Conservation (phyloP, 2,797 vertebrate species). For the Ara ararauna region DNA sequence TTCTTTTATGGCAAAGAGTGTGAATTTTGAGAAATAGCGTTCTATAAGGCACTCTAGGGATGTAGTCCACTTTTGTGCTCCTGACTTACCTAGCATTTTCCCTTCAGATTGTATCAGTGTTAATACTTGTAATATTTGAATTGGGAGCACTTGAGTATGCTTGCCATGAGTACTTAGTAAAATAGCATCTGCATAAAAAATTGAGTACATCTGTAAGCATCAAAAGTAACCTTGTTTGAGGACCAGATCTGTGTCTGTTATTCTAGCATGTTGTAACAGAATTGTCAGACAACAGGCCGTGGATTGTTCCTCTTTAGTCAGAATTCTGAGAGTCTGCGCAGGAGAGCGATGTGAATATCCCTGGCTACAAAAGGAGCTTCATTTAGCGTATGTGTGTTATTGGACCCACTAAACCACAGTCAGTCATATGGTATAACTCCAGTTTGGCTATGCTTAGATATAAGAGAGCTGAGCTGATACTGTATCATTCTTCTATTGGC, state of each 20-base stretch:
- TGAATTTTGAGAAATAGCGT: not conserved
- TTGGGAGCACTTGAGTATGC: not conserved
- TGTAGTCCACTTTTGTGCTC: not conserved
- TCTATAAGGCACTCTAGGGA: not conserved
- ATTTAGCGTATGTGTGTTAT: not conserved
- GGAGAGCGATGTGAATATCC: not conserved
- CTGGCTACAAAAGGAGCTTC: not conserved
- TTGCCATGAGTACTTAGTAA: not conserved
- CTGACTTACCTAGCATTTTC: not conserved
- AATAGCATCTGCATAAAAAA: not conserved
- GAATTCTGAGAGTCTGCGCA: not conserved
- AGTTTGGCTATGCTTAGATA: accelerated
- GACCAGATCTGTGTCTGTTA: not conserved
- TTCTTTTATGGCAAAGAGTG: not conserved
- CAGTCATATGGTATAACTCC: not conserved
- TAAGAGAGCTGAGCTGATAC: not conserved
- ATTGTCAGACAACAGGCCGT: not conserved
- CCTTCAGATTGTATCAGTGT: not conserved
- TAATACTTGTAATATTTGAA: not conserved
- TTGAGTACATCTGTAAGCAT: not conserved
- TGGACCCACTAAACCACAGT: not conserved
- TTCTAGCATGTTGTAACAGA: not conserved
- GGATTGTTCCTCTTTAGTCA: not conserved
- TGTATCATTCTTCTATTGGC: not conserved
- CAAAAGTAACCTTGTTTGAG: not conserved